A percentile compares a stretch with the other conserved stretches of the same genome.
phyloP scores from a whole-genome alignment of 30 jellyfish, hydroid and myxozoan species.

The Sanderia malayensis region DNA sequence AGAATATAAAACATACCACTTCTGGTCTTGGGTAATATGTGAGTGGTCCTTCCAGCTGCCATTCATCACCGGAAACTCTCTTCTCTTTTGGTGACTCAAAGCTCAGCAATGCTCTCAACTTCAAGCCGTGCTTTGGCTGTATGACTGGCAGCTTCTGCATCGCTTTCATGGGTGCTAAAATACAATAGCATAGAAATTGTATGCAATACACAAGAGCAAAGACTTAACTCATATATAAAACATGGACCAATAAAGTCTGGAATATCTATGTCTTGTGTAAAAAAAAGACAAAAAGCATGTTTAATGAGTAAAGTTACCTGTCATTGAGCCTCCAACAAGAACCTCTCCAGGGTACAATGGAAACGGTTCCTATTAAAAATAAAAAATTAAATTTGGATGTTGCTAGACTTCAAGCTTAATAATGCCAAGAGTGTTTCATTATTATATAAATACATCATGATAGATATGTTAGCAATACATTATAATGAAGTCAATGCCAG shows the following conservation, averaged over 20 bases:
- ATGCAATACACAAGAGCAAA: no score
- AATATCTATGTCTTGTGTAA: no score
- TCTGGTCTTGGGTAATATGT: constrained; percentile 97
- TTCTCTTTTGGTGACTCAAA: constrained; percentile 51
- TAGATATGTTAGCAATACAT: no score
- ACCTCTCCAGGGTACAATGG: constrained; percentile 97
- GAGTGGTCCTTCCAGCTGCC: constrained; percentile 98
- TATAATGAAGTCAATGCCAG: no score
- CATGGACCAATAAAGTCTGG: no score
- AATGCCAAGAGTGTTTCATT: no score
- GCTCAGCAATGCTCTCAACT: constrained; percentile 77
- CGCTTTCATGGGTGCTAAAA: constrained; percentile 54
- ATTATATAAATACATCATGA: no score
- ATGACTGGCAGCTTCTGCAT: constrained; percentile 84
- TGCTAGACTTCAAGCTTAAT: no score
- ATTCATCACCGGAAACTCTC: constrained; percentile 88
- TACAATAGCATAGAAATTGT: no score
- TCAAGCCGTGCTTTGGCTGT: constrained; percentile 75
- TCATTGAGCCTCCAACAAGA: constrained; percentile 54
- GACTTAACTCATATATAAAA: no score
- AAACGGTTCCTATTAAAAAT: constrained; percentile 95
- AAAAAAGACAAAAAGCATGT: no score
- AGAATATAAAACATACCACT: constrained; percentile 45
- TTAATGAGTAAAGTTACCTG: constrained; percentile 37
- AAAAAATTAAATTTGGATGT: no score